Base-by-base conservation (phyloP, 1,140 invertebrate species). In the Bradysia coprophila region DNA sequence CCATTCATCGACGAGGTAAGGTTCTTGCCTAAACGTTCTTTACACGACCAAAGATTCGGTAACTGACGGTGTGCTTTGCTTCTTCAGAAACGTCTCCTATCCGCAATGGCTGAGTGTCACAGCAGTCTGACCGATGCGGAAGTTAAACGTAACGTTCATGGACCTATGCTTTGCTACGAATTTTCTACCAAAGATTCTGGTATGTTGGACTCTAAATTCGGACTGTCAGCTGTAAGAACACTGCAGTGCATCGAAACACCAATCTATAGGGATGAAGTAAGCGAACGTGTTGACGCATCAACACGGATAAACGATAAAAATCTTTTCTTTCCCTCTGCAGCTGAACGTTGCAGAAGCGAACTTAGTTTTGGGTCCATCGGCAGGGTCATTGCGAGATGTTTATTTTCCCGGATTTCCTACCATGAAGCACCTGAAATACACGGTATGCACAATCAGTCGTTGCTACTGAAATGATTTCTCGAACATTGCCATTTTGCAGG, bases 1-100 rank as follows among this genome's bases (percentile, higher is more conserved):
- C 93, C 93, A 1, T 96, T 98, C 51, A 97, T 98, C 51, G 80
- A 95, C 48, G 90, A 96, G 69, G 80, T 81, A 54, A 36, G 51
- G 57, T 55, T 23, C n/a, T n/a, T n/a, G n/a, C n/a, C n/a, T n/a
- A n/a, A n/a, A n/a, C n/a, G n/a, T n/a, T n/a, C n/a, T n/a, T n/a
- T n/a, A n/a, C n/a, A n/a, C n/a, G n/a, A n/a, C n/a, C n/a, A n/a
- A n/a, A n/a, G n/a, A n/a, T n/a, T n/a, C n/a, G n/a, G n/a, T n/a
- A n/a, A n/a, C n/a, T n/a, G n/a, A n/a, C n/a, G n/a, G n/a, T n/a
- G n/a, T n/a, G 8, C 32, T 42, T 31, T 34, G 20, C 44, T 37
- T 48, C 59, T 63, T 41, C 46, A 77, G 76, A 57, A 65, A 31
- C 64, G 69, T 38, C 66, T 92, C 36, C 53, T 90, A 22, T 61